Base-by-base conservation (phyloP, 2,888 invertebrate species). In the Drosophila helvetica region DNA sequence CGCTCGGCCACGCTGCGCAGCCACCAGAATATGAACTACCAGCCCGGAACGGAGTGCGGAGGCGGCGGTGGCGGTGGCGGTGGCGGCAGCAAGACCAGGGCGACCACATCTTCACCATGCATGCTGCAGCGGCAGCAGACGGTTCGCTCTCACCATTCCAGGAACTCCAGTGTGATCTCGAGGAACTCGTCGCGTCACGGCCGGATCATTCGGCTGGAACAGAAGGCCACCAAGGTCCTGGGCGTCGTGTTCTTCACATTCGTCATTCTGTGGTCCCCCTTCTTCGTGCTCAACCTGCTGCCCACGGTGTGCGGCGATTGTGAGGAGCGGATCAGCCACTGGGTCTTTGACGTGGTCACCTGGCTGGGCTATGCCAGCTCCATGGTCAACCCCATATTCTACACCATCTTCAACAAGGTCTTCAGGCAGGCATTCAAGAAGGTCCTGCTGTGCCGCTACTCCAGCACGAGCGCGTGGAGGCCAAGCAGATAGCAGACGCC, bases 321-420 rank as follows among this genome's bases (percentile, higher is more conserved):
- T 89, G 96, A 96, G 87, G 93, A 94, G 45, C 93, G 95, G 64
- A 94, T 96, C 56, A 94, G 96, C 58, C 94, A 94, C 75, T 96
- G 96, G 93, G 95, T 97, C 50, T 95, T 96, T 88, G 97, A 97
- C 90, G 94, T 96, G 71, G 98, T 96, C 64, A 95, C 98, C 52
- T 98, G 98, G 98, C 93, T 98, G 73, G 98, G 98, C 19, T 98
- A 98, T 91, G 96, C 97, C 60, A 97, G 97, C 90, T 97, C 97
- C 15, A 97, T 97, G 95, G 97, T 98, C 38, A 98, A 98, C 92
- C 98, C 98, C 1, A 96, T 98, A 88, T 98, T 98, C 93, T 98
- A 98, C 91, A 98, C 98, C 25, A 97, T 98, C 88, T 98, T 98
- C 92, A 98, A 98, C 92, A 97, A 97, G 90, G 96, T 97, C 66